A percentile compares a stretch with the other conserved stretches of the same genome.
These are phyloP conservation scores for Alentia gelatinosa DNA, from an alignment of 2,888 invertebrate genomes.

Conservation along the genomic window DNA sequence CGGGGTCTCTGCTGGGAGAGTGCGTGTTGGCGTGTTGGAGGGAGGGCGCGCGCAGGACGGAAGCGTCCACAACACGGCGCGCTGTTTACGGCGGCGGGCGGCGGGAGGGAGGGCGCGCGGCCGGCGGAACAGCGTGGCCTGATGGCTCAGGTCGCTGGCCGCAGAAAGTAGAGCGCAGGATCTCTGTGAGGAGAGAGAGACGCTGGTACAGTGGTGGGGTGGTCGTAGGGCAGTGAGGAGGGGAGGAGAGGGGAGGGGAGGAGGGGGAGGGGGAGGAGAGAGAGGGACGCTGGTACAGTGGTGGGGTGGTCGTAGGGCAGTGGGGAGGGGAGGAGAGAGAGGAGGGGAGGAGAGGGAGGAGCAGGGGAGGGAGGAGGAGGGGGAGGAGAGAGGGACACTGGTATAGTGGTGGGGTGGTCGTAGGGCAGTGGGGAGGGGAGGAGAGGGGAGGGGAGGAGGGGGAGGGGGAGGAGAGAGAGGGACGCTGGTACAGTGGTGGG, in stretches of 20 bases:
- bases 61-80: background rate
- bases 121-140: background rate
- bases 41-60: background rate
- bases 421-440: background rate
- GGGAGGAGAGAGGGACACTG: background rate
- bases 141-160: background rate
- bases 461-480: background rate
- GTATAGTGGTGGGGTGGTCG: background rate
- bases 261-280: background rate
- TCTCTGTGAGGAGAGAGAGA: no score
- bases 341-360: background rate
- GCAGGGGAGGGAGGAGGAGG: background rate
- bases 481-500: background rate
- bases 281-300: background rate
- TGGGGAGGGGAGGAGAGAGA: background rate
- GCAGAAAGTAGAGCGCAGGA: background rate
- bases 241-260: background rate
- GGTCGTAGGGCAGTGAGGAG: background rate
- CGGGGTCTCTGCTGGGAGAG: background rate
- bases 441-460: background rate
- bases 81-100: background rate
- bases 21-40: background rate
- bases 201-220: no score
- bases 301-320: background rate
- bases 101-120: background rate